These are phyloP conservation scores for Drosophila acutilabella DNA, from an alignment of 2,888 invertebrate genomes.

Conservation along the genomic window DNA sequence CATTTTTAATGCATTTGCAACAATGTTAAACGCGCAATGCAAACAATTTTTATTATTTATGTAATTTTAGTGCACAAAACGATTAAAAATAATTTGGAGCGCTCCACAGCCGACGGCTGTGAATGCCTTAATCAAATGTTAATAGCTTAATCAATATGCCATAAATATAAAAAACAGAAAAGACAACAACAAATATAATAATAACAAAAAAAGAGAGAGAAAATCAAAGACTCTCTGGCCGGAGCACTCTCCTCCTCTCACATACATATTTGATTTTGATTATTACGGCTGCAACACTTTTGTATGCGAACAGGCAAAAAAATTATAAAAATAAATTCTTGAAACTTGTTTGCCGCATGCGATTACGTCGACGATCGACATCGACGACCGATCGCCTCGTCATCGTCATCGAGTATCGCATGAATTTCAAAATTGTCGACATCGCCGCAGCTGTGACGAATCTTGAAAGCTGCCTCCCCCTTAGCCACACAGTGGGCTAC, in stretches of 20 bases:
- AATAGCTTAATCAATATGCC: conserved; percentile 81
- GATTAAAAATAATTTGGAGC: conserved; percentile 63
- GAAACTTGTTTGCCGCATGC: conserved; percentile 77
- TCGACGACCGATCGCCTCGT: conserved; percentile 58
- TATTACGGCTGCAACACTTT: conserved; percentile 72
- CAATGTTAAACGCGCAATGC: conserved; percentile 37
- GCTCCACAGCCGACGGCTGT: conserved; percentile 64
- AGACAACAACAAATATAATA: neutral
- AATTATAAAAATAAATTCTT: conserved; percentile 75
- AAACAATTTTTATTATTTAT: conserved; percentile 67
- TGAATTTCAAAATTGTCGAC: conserved; percentile 76
- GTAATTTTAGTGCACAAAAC: conserved; percentile 36
- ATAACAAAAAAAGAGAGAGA: neutral
- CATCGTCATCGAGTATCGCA: conserved; percentile 71
- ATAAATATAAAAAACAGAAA: conserved; percentile 64
- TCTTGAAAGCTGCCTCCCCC: conserved; percentile 41
- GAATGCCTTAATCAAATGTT: conserved; percentile 78
- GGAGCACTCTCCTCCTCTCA: conserved; percentile 32
- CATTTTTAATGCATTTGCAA: conserved; percentile 46
- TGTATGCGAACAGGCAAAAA: conserved; percentile 61
- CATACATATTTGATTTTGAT: conserved; percentile 54
- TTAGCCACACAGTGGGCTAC: conserved; percentile 10
- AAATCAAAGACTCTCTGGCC: conserved; percentile 54
- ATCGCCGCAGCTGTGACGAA: conserved; percentile 72
- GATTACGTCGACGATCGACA: conserved; percentile 65